These are phyloP conservation scores for Taeniopygia guttata DNA, from an alignment of 2,797 vertebrate genomes.

Conservation along the genomic window DNA sequence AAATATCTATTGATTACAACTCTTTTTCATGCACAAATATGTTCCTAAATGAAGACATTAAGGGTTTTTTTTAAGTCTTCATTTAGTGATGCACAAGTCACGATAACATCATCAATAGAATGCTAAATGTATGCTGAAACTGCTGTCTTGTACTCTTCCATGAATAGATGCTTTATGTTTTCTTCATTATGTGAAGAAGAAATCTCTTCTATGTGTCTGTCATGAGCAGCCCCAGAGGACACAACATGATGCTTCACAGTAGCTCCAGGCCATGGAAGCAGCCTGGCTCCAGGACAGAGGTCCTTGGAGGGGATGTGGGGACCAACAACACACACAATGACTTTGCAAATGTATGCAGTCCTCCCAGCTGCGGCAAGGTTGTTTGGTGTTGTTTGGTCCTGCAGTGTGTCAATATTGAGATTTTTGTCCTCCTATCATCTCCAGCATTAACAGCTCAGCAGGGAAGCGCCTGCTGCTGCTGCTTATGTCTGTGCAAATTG, in stretches of 20 bases:
- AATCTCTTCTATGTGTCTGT: not conserved
- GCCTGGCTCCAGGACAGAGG: not conserved
- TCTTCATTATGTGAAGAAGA: not conserved
- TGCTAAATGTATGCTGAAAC: not conserved
- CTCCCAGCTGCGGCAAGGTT: not conserved
- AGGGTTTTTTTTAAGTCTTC: not conserved
- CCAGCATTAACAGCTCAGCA: slow-evolving; percentile 7
- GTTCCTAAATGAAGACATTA: not conserved
- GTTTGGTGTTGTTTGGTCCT: not conserved
- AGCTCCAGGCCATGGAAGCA: not conserved
- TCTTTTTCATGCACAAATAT: not conserved
- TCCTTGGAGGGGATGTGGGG: rapidly evolving
- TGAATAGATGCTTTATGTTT: not conserved
- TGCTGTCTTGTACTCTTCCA: not conserved
- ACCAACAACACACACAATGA: rapidly evolving
- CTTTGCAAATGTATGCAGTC: not conserved
- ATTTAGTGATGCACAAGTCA: not conserved
- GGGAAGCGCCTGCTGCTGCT: not conserved
- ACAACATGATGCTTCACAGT: not conserved
- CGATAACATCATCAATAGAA: not conserved
- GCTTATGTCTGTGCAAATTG: not conserved
- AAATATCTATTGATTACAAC: slow-evolving; percentile 4
- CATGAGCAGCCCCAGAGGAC: not conserved
- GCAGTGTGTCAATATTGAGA: not conserved
- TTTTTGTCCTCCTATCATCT: not conserved